A percentile compares a stretch with the other conserved stretches of the same genome.
phyloP scores from a whole-genome alignment of 2,113 vertebrate genomes.

The Apteryx owenii region DNA sequence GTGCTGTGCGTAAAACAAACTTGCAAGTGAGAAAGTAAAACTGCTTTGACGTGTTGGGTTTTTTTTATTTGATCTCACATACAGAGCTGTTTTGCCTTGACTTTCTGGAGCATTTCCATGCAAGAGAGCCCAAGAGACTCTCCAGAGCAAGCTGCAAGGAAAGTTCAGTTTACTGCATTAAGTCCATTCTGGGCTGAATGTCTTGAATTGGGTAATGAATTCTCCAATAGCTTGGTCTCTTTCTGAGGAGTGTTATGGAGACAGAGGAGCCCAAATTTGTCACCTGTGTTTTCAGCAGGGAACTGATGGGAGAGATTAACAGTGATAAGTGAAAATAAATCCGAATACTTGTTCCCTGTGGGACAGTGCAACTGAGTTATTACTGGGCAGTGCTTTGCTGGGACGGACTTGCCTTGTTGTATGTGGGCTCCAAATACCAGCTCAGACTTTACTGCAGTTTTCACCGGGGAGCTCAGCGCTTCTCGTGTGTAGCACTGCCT shows the following conservation, averaged over 20 bases:
- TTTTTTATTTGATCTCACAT: background rate
- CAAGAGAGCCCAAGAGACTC: background rate
- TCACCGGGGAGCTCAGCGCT: fast-evolving
- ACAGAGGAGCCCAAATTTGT: background rate
- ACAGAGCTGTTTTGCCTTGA: background rate
- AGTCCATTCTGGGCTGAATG: fast-evolving
- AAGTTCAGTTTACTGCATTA: fast-evolving
- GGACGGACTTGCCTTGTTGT: background rate
- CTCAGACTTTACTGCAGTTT: background rate
- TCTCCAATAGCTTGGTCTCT: fast-evolving
- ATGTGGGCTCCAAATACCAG: fast-evolving
- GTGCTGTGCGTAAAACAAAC: background rate
- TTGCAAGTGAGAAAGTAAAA: background rate
- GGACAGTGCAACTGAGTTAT: background rate
- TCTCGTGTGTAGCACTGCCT: background rate
- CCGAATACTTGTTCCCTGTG: fast-evolving
- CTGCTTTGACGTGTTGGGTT: background rate
- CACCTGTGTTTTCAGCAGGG: background rate
- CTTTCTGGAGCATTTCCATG: background rate
- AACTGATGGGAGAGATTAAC: background rate
- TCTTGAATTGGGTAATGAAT: fast-evolving
- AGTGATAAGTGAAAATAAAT: background rate
- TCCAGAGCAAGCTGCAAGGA: fast-evolving
- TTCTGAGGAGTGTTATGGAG: background rate
- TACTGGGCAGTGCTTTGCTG: fast-evolving